Evolutionary conservation across 2,797 vertebrate species (phyloP), one percentile per base, ranked within the genome.

Genomic region (Takifugu rubripes): DNA sequence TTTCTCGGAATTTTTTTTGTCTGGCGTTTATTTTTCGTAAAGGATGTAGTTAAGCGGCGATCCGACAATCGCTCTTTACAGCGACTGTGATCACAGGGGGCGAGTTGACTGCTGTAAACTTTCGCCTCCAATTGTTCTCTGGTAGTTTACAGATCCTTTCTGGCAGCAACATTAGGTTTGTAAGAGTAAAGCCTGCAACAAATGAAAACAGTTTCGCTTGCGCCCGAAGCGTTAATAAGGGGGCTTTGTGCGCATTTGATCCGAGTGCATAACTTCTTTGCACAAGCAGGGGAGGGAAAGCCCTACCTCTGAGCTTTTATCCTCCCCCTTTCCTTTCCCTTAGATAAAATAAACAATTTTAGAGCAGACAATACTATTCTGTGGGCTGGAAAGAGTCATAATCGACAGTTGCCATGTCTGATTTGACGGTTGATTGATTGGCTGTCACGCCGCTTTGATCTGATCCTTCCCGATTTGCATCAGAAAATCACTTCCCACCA

Each of bases 391-490:
- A 93, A 88, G 89, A 91, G 88, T 90, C 88, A 89, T 90, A 90
- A 91, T 94, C 93, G 94, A 92, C 91, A 91, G 79, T 93, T 94
- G 94, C 93, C 94, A 95, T 92, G 93, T 93, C 93, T 90, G 91
- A 94, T 96, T 96, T 94, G 93, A 96, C 93, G 93, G 90, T 91
- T 97, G 95, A 97, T 95, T 94, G 94, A 97, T 95, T 87, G 92
- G 89, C 92, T 88, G 93, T 94, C 94, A 94, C 90, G 90, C 87
- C 84, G 77, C 89, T 90, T 89, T 90, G 88, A 90, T 90, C 84
- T 75, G 83, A 86, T 90, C 87, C 79, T 84, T 94, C 92, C 93
- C 90, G 91, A 94, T 96, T 94, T 96, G 92, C 93, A 94, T 96
- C 94, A 94, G 94, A 94, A 95, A 95, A 95, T 95, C 94, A 96